These are phyloP conservation scores for Helicoverpa assulta DNA, from an alignment of 2,888 invertebrate species.

Conservation along the genomic window DNA sequence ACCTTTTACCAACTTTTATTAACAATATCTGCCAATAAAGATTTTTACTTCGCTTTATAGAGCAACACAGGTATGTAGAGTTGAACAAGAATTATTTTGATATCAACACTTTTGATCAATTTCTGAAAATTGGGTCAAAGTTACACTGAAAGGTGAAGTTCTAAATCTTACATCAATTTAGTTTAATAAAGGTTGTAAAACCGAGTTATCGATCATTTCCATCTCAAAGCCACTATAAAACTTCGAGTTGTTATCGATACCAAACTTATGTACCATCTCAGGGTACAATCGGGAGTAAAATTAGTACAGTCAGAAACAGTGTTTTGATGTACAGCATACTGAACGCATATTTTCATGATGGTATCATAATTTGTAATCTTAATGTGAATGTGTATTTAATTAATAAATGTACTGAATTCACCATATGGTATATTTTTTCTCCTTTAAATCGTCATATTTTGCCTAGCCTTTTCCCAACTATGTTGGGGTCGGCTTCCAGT, in stretches of 20 bases:
- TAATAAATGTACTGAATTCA: no score
- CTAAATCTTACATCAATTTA: neutral
- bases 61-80: neutral
- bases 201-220: slow-evolving; percentile 22
- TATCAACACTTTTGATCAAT: neutral
- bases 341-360: no score
- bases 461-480: no score
- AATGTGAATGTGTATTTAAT: no score
- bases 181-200: slow-evolving; percentile 16
- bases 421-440: no score
- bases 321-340: no score
- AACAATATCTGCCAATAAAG: no score
- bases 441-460: no score
- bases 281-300: slow-evolving; percentile 12
- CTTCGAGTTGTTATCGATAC: slow-evolving; percentile 49
- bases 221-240: slow-evolving; percentile 50
- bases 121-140: neutral
- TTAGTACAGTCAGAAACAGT: neutral
- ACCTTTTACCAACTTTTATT: no score
- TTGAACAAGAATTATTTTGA: neutral
- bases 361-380: no score
- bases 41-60: no score
- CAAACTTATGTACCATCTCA: slow-evolving; percentile 32
- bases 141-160: neutral
- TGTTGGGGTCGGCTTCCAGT: no score